Percentiles rank a stretch among this genome's conserved stretches.
These are phyloP conservation scores for Clavelina lepadiformis DNA, from an alignment of 23 tunicate species.

Conservation along the genomic window DNA sequence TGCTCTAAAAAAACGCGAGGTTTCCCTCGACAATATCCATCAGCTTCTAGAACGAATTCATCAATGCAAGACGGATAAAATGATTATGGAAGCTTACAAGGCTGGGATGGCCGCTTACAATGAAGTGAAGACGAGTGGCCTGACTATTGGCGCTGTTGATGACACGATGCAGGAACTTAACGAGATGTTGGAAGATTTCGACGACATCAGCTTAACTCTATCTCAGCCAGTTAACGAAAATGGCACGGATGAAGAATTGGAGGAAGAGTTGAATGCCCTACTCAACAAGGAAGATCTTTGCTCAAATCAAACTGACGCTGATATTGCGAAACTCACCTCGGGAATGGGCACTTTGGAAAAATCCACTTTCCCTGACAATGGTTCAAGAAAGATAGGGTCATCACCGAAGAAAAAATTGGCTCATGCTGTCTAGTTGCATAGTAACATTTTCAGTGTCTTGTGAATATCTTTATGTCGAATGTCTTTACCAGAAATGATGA, in stretches of 20 bases:
- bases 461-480: too few relatives aligned
- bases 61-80: constrained; percentile 62
- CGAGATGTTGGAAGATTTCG: constrained; percentile 23
- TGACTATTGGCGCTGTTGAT: constrained; percentile 41
- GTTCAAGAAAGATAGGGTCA: too few relatives aligned
- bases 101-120: constrained; percentile 43
- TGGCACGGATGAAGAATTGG: constrained; percentile 33
- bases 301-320: constrained; percentile 26
- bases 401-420: too few relatives aligned
- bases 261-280: constrained; percentile 46
- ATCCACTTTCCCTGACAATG: too few relatives aligned
- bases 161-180: constrained; percentile 63
- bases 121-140: constrained; percentile 9
- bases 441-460: too few relatives aligned
- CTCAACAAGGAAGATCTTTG: neutral
- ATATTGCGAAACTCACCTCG: constrained; percentile 17
- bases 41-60: constrained; percentile 50
- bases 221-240: constrained; percentile 22
- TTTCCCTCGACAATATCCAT: constrained; percentile 42
- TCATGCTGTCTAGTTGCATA: too few relatives aligned
- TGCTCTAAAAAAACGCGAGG: constrained; percentile 30
- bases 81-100: constrained; percentile 53
- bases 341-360: constrained; percentile 5
- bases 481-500: too few relatives aligned
- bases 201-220: constrained; percentile 32